phyloP scores from a whole-genome alignment of 2,888 invertebrate genomes.

The Actias luna region DNA sequence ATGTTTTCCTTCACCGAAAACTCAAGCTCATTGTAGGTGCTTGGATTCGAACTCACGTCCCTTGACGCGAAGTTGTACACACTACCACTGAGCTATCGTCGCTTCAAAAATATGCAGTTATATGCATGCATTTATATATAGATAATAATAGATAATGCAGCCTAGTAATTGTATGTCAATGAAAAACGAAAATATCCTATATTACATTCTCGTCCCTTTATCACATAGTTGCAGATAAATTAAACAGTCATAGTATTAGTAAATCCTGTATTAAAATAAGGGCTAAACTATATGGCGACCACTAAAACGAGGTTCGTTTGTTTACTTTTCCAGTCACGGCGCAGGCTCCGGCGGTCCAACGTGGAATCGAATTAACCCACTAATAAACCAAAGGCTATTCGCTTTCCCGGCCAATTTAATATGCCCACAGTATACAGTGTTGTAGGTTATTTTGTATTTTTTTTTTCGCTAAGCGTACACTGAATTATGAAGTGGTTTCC shows the following conservation, averaged over 20 bases:
- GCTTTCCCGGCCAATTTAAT: slow-evolving; percentile 56
- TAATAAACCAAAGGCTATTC: slow-evolving; percentile 74
- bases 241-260: not conserved
- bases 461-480: slow-evolving; percentile 13
- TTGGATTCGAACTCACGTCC: no score
- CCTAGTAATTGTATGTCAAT: not conserved
- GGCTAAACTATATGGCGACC: slow-evolving; percentile 22
- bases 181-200: not conserved
- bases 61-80: no score
- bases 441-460: slow-evolving; percentile 19
- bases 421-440: slow-evolving; percentile 40
- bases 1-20: no score
- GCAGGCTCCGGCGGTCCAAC: slow-evolving; percentile 51
- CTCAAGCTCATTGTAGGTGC: no score
- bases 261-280: slow-evolving; percentile 19
- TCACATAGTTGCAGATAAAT: not conserved
- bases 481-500: slow-evolving; percentile 16
- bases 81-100: no score
- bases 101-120: no score
- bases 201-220: not conserved
- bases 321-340: slow-evolving; percentile 67
- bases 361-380: slow-evolving; percentile 72
- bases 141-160: no score
- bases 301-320: slow-evolving; percentile 42
- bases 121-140: no score